Percentiles rank a stretch among this genome's conserved stretches.
Conservation (phyloP, 2,113 vertebrate species). For the Rhinoptilus africanus region DNA sequence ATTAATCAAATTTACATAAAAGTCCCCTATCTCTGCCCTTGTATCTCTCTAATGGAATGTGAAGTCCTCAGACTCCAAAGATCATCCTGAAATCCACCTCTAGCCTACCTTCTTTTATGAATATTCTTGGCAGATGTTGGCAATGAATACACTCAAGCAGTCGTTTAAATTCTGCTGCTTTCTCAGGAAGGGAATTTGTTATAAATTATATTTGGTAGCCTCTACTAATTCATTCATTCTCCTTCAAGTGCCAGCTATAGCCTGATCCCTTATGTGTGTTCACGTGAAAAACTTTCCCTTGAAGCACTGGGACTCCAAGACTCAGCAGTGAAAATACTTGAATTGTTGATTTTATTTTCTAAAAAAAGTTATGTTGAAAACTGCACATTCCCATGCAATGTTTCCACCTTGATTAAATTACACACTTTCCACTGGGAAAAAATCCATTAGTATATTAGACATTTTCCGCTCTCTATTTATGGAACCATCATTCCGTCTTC, state of each 20-base stretch:
- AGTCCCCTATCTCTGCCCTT: background rate
- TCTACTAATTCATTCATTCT: conserved; percentile 13
- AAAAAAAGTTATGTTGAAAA: background rate
- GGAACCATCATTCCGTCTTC: background rate
- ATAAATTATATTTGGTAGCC: conserved; percentile 16
- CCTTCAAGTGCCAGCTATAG: background rate
- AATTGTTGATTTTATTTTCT: background rate
- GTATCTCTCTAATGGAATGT: background rate
- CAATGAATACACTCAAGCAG: conserved; percentile 6
- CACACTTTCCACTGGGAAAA: background rate
- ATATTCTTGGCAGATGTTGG: background rate
- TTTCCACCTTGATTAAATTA: conserved; percentile 36
- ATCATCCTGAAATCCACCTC: background rate
- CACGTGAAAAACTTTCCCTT: background rate
- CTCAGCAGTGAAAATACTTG: background rate
- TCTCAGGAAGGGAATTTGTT: background rate
- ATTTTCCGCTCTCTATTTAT: background rate
- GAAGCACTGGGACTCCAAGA: background rate
- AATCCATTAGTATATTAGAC: background rate
- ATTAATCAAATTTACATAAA: background rate
- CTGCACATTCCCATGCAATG: background rate
- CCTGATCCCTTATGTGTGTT: background rate
- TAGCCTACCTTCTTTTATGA: background rate
- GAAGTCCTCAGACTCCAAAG: background rate
- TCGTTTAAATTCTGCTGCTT: conserved; percentile 27